These are phyloP conservation scores for Amiota minor DNA, from an alignment of 2,888 invertebrate genomes.

Conservation along the genomic window DNA sequence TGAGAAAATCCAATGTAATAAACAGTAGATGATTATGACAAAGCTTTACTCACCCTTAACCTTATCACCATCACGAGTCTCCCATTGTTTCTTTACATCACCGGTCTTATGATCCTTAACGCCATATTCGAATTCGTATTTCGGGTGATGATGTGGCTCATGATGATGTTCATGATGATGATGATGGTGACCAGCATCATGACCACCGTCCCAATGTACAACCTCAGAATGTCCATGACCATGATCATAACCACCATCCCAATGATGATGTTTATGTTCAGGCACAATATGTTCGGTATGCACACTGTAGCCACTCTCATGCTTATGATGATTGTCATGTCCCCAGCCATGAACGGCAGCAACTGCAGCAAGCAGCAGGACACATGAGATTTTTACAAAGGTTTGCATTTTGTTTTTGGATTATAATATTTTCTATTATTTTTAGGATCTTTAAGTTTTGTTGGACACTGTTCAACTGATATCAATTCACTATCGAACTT, in stretches of 20 bases:
- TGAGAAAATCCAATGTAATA: neutral
- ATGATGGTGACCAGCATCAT: constrained; percentile 19
- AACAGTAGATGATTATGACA: too few relatives aligned
- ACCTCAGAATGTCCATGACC: too few relatives aligned
- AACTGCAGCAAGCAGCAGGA: constrained; percentile 52
- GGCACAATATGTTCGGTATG: constrained; percentile 53
- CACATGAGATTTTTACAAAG: constrained; percentile 39
- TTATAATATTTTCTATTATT: too few relatives aligned
- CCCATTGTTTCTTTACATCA: constrained; percentile 75
- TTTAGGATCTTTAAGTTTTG: too few relatives aligned
- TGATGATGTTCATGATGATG: constrained; percentile 37
- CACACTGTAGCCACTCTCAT: constrained; percentile 57
- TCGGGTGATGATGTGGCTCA: constrained; percentile 74
- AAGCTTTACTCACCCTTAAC: constrained; percentile 70
- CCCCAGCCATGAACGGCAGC: constrained; percentile 47
- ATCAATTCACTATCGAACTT: too few relatives aligned
- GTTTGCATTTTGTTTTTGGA: neutral
- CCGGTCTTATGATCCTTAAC: constrained; percentile 75
- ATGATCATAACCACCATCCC: constrained; percentile 6
- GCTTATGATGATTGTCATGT: constrained; percentile 44
- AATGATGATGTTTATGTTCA: constrained; percentile 36
- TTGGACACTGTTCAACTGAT: too few relatives aligned
- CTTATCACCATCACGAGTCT: constrained; percentile 75
- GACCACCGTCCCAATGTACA: constrained; percentile 7
- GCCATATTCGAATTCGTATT: constrained; percentile 74